A percentile compares a stretch with the other conserved stretches of the same genome.
Evolutionary conservation across 1,140 invertebrate species (phyloP).

Genomic region (Bombus pascuorum): DNA sequence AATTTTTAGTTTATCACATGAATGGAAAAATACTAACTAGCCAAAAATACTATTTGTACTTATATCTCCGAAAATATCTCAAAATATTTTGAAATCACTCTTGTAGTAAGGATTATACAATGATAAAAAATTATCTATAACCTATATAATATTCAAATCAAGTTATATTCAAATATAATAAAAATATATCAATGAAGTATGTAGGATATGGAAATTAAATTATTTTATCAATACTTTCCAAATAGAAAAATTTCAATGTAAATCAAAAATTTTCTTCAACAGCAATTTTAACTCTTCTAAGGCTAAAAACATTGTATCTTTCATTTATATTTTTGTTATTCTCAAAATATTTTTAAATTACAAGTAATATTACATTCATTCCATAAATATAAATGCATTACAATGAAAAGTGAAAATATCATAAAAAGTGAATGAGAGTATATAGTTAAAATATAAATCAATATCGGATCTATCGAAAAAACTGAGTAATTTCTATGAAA

Average conservation of each 20-base stretch:
- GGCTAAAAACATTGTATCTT: not conserved
- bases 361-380: constrained; percentile 18
- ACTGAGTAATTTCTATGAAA: constrained; percentile 16
- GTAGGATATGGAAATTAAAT: not conserved
- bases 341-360: constrained; percentile 21
- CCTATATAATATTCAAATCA: not conserved
- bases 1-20: not conserved
- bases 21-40: not conserved
- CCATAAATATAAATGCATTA: constrained; percentile 37
- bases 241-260: not conserved
- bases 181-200: not conserved
- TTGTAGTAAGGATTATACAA: not conserved
- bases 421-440: not conserved
- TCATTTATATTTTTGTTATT: constrained; percentile 12
- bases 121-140: not conserved
- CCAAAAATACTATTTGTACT: constrained; percentile 11
- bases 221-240: not conserved
- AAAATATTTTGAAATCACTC: constrained; percentile 1
- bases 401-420: constrained; percentile 14
- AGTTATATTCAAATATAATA: not conserved
- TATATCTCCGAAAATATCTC: not conserved
- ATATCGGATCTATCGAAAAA: not conserved
- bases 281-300: not conserved
- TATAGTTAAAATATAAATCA: not conserved
- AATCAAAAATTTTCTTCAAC: not conserved